Percentiles rank a stretch among this genome's conserved stretches.
phyloP scores from a whole-genome alignment of 2,113 vertebrate genomes.

The Pristiophorus japonicus region DNA sequence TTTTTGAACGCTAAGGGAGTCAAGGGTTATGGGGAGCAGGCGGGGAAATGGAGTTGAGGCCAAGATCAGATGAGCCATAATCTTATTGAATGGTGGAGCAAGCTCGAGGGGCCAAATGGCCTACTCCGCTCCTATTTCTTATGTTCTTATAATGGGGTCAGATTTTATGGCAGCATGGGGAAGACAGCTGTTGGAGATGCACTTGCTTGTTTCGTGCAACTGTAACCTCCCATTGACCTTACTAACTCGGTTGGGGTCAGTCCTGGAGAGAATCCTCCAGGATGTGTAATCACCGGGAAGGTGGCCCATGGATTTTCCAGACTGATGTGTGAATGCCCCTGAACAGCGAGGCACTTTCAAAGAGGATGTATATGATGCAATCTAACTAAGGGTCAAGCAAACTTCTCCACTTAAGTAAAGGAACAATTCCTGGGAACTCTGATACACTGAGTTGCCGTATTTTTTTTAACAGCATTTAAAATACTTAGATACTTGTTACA shows the following conservation, averaged over 20 bases:
- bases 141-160: not conserved
- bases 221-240: not conserved
- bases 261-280: not conserved
- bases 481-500: not conserved
- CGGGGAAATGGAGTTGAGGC: too few relatives aligned
- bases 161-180: not conserved
- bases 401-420: not conserved
- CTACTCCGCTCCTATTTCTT: too few relatives aligned
- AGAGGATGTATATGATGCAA: not conserved
- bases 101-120: too few relatives aligned
- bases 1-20: too few relatives aligned
- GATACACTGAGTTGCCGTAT: not conserved
- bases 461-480: not conserved
- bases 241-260: not conserved
- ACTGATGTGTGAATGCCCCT: not conserved
- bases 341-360: not conserved
- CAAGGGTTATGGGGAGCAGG: too few relatives aligned
- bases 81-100: too few relatives aligned
- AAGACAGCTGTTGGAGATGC: not conserved
- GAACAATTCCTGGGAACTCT: not conserved
- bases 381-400: not conserved
- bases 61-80: too few relatives aligned
- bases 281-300: not conserved
- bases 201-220: not conserved
- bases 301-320: not conserved